Percentiles rank a stretch among this genome's conserved stretches.
Conservation (phyloP, 2,113 vertebrate genomes). For the Pleuronectes platessa region DNA sequence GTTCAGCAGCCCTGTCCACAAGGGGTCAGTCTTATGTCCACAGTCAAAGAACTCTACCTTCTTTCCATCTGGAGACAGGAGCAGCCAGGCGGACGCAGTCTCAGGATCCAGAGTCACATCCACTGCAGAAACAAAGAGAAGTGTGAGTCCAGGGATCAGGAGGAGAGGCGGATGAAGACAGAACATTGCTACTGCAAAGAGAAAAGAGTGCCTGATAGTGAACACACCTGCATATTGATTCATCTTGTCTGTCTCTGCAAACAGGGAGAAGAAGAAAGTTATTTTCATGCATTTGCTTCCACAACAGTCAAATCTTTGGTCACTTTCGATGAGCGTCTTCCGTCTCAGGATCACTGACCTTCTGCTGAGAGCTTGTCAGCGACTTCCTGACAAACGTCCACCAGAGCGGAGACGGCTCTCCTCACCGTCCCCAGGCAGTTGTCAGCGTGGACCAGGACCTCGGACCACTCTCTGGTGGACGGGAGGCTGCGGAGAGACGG, state of each 20-base stretch:
- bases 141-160: not conserved
- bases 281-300: not conserved
- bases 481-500: slow-evolving; percentile 6
- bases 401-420: slow-evolving; percentile 37
- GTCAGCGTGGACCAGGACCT: slow-evolving; percentile 23
- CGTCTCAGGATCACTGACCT: slow-evolving; percentile 19
- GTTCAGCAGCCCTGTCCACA: too few relatives aligned
- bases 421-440: slow-evolving; percentile 33
- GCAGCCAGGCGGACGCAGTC: slow-evolving; percentile 69
- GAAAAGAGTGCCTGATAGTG: too few relatives aligned
- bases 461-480: slow-evolving; percentile 55
- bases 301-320: not conserved
- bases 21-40: too few relatives aligned
- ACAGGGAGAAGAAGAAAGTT: not conserved
- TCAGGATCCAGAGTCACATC: slow-evolving; percentile 68
- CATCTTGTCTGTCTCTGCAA: slow-evolving; percentile 47
- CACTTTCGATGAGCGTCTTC: not conserved
- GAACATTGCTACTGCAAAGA: too few relatives aligned
- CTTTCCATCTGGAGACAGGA: slow-evolving; percentile 67
- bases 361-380: slow-evolving; percentile 26
- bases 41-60: slow-evolving; percentile 27
- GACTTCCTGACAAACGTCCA: slow-evolving; percentile 31
- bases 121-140: slow-evolving; percentile 40
- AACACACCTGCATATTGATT: slow-evolving; percentile 50
- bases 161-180: too few relatives aligned